Base-by-base conservation (phyloP, 2,888 invertebrate genomes). In the Therioaphis trifolii region DNA sequence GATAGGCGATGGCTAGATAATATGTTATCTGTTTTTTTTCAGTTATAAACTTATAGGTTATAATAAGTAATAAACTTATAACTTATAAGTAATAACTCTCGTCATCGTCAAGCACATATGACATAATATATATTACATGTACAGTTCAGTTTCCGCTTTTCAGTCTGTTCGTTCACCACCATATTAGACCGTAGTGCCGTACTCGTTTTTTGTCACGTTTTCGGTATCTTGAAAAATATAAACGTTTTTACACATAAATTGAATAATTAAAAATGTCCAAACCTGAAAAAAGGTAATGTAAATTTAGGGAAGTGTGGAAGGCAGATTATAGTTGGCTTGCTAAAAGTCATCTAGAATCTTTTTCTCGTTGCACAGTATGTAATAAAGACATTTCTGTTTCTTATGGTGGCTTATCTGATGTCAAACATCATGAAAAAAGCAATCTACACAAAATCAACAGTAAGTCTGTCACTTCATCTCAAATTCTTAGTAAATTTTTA, bases 281-380 rank as follows among this genome's bases (percentile, higher is more conserved):
- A 68, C 14, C 68, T 68, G 43, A 68, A 68, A 68, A 68, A 68
- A 68, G 66, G 14, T 40, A 2, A 68, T 68, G 66, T 68, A 68
- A 68, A 68, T 68, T 68, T 68, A 68, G 68, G 21, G 68, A 68
- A 69, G 43, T 69, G 43, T 69, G 69, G 69, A 69, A 69, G 3
- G 43, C 43, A 43, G 43, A 68, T 43, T 68, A 43, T 68, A 68
- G 68, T 24, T 68, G 68, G 68, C 68, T 68, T 43, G 68, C 68
- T 68, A 68, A 43, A 68, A 68, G 68, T 68, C 40, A 68, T 0
- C 21, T 14, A 68, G 43, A 68, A 15, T 68, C 14, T 68, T 68
- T 43, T 68, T 43, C 68, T 68, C 68, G 43, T 68, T 68, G 68
- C 43, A 43, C 43, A 43, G 9, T 68, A 4, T 68, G 43, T 43